Base-by-base conservation (phyloP, 2,797 vertebrate species). In the Emys orbicularis region DNA sequence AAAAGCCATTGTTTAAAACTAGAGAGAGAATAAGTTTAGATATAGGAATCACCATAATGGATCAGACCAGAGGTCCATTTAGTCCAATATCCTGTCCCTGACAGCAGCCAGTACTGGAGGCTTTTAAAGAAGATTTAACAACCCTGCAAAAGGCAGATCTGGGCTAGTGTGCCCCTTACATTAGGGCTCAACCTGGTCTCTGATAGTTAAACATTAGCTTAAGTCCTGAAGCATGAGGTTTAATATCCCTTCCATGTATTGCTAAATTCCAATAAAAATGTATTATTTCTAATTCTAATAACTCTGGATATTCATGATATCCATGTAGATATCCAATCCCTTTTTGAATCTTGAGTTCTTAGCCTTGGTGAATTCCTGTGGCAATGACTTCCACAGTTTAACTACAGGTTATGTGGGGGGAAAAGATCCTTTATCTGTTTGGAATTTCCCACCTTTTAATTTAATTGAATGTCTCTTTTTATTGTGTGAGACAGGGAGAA, bases 1-100 rank as follows among this genome's bases (percentile, higher is more conserved):
- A 50, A 68, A 88, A 90, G 84, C 83, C 5, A 72, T 65, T 85
- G 29, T 93, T 95, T 93, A 54, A 72, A 15, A 11, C 59, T 59
- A 91, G 47, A 88, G 31, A 91, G 23, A 27, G 11, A 90, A 77
- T 12, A 7, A 47, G 12, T 27, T 16, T 16, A 47, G 41, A 29
- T 27, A 47, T 27, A 93, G 76, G 52, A 80, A 50, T 61, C 94
- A 72, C 83, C 83, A 81, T n/a, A 76, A 53, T 49, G 89, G 77
- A 90, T 90, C 93, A 91, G 37, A 88, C 0, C 0, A 95, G 25
- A 93, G n/a, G 21, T 12, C 80, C 90, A 54, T 93, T 87, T 87
- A 87, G 29, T 23, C 50, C 25, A n/a, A 5, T 57, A 92, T 91
- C 90, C 53, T 92, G 56, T 87, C 57, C 65, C 77, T 94, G 0